phyloP scores from a whole-genome alignment of 2,888 invertebrate genomes.

The Cylloceria caligata region DNA sequence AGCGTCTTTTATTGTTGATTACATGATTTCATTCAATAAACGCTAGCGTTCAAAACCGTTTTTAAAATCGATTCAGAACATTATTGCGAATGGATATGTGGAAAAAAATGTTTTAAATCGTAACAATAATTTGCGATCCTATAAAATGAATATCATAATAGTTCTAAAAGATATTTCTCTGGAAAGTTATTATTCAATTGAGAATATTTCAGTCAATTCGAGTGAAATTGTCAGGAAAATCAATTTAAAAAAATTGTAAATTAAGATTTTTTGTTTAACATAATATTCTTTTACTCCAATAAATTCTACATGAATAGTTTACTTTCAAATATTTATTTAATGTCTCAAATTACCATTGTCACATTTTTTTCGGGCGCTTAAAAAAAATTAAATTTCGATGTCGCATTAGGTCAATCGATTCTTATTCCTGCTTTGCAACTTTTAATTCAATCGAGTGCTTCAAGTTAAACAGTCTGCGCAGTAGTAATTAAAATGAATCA shows the following conservation, averaged over 20 bases:
- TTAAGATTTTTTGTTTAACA: no score
- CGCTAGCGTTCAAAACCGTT: not conserved
- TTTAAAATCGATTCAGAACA: not conserved
- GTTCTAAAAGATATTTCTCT: no score
- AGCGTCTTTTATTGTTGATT: not conserved
- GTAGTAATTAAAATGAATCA: slow-evolving; percentile 44
- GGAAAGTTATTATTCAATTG: no score
- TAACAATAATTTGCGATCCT: no score
- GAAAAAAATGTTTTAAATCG: not conserved
- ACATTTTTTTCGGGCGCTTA: not conserved
- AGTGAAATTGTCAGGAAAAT: no score
- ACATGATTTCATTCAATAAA: not conserved
- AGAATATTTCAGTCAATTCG: no score
- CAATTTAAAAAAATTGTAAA: no score
- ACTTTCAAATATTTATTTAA: not conserved
- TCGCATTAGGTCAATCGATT: not conserved
- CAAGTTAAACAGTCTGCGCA: not conserved
- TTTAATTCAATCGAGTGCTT: slow-evolving; percentile 11
- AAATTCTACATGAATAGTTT: not conserved
- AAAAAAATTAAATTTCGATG: not conserved
- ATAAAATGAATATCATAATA: no score
- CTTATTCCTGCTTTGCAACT: not conserved
- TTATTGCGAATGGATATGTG: not conserved
- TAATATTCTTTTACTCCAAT: not conserved
- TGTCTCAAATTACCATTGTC: not conserved